Base-by-base conservation (phyloP, 2,797 vertebrate genomes). In the Phrynocephalus guinanensis region DNA sequence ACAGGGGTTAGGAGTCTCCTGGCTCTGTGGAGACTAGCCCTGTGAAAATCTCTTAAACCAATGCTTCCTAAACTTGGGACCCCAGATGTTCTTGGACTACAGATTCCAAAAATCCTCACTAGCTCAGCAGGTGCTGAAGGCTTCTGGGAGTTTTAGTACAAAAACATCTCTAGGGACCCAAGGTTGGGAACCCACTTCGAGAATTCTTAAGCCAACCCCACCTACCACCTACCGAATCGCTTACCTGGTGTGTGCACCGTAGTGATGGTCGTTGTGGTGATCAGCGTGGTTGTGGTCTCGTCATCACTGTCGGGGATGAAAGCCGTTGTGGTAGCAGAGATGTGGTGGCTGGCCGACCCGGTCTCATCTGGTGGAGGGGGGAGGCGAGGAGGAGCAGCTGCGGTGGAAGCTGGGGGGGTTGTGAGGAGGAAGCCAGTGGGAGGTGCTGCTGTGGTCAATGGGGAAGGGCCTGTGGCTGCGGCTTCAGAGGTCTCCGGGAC, bases 241-340 rank as follows among this genome's bases (percentile, higher is more conserved):
- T 91, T 97, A 98, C 98, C 98, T 95, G 98, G 98, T 84, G 97
- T 97, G 91, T 98, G 98, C 94, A 98, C 98, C 0, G 98, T 98
- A 71, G 98, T 99, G 91, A 99, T 98, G 52, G 98, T 99, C 5
- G 98, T 99, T 0, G 98, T 99, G 75, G 98, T 99, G 92, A 99
- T 98, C 91, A 98, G 95, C 48, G 98, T 98, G 28, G 98, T 99
- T 2, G 98, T 98, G 2, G 98, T 99, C 95, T 98, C 98, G 89
- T 98, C 98, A 6, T 96, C 95, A 24, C 92, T 91, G 89, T 98
- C 97, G 0, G 96, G 91, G 76, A 97, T 95, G 8, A 97, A 91
- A 4, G 96, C 96, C 33, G 97, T 84, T 2, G 87, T 88, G 24
- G 87, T 96, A 60, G 88, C 86, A 95, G 90, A 6, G 95, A 95